These are phyloP conservation scores for Leucophenga montana DNA, from an alignment of 2,888 invertebrate genomes.

Conservation along the genomic window DNA sequence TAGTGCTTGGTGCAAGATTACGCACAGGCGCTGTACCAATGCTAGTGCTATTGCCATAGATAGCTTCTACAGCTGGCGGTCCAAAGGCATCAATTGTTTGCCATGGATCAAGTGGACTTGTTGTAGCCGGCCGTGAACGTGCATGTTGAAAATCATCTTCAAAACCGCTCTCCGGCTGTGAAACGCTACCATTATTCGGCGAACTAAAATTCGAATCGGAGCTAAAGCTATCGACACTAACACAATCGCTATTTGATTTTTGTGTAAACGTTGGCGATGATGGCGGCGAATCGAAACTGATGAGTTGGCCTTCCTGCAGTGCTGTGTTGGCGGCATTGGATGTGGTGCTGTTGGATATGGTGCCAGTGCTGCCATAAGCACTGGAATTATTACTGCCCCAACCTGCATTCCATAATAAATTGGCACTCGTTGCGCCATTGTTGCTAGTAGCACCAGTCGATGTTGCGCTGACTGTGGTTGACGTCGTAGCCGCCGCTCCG, in stretches of 20 bases:
- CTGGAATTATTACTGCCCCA: slow-evolving; percentile 53
- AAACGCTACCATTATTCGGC: slow-evolving; percentile 77
- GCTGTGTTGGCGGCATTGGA: slow-evolving; percentile 37
- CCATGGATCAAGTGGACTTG: slow-evolving; percentile 72
- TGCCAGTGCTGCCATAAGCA: not conserved
- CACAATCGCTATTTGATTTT: slow-evolving; percentile 82
- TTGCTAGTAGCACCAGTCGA: slow-evolving; percentile 23
- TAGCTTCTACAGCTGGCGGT: slow-evolving; percentile 12
- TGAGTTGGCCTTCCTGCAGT: slow-evolving; percentile 74
- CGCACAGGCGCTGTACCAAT: slow-evolving; percentile 72
- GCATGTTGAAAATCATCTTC: slow-evolving; percentile 81
- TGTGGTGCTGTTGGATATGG: slow-evolving; percentile 28
- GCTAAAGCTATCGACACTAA: slow-evolving; percentile 84
- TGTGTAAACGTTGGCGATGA: slow-evolving; percentile 84
- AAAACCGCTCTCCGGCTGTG: slow-evolving; percentile 85
- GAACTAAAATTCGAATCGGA: slow-evolving; percentile 81
- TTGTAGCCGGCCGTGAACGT: slow-evolving; percentile 74
- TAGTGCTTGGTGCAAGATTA: slow-evolving; percentile 51
- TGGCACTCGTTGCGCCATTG: not conserved
- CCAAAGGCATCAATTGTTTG: slow-evolving; percentile 64
- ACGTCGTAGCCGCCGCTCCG: slow-evolving; percentile 45
- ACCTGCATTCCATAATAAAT: slow-evolving; percentile 62
- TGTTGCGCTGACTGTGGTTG: slow-evolving; percentile 16
- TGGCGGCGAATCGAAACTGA: slow-evolving; percentile 82
- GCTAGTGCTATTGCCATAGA: slow-evolving; percentile 39